Percentiles rank a stretch among this genome's conserved stretches.
Conservation (phyloP, 2,888 invertebrate genomes). For the Caenorhabditis japonica region DNA sequence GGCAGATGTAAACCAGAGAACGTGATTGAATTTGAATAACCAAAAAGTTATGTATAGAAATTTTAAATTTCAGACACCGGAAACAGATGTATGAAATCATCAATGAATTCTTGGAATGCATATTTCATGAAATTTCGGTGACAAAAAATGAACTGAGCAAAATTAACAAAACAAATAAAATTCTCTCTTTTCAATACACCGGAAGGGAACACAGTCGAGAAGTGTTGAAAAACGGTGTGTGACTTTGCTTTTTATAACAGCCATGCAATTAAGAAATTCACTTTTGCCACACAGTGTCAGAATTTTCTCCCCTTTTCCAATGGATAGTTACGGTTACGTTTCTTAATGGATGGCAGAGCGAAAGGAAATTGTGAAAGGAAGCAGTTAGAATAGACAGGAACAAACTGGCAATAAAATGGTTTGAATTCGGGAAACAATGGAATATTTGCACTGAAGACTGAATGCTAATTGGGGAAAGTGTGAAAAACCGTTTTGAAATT, state of each 20-base stretch:
- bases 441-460: background rate
- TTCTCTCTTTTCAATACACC: background rate
- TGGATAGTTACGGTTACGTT: conserved; percentile 51
- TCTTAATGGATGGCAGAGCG: conserved; percentile 42
- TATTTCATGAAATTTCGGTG: no score
- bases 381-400: no score
- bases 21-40: background rate
- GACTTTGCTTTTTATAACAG: conserved; percentile 21
- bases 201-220: conserved; percentile 6
- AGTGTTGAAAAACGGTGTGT: conserved; percentile 23
- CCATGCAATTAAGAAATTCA: conserved; percentile 36
- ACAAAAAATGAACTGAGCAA: no score
- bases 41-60: background rate
- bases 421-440: background rate
- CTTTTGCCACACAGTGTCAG: conserved; percentile 17
- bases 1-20: no score
- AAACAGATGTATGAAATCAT: conserved; percentile 25
- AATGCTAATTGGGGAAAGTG: background rate
- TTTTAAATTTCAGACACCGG: conserved; percentile 8
- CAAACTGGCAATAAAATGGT: no score
- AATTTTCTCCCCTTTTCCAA: background rate
- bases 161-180: no score
- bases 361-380: no score
- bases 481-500: no score
- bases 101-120: no score